A percentile compares a stretch with the other conserved stretches of the same genome.
Evolutionary conservation across 2,797 vertebrate species (phyloP).

Genomic region (Leuciscus waleckii): DNA sequence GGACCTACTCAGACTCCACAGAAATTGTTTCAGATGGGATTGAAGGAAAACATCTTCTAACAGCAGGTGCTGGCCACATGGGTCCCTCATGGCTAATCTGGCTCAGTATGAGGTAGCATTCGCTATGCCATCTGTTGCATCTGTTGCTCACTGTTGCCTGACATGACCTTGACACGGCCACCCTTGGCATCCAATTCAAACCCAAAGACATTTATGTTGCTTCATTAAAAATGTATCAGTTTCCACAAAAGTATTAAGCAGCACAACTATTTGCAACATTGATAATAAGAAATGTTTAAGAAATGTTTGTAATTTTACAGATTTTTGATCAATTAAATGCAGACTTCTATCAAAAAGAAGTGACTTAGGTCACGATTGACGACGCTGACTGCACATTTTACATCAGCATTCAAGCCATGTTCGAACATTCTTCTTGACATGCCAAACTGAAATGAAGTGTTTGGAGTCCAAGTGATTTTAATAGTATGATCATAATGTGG

Average conservation of each 20-base stretch:
- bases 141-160: constrained; percentile 13
- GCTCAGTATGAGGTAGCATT: constrained; percentile 21
- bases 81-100: constrained; percentile 26
- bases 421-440: neutral
- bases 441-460: neutral
- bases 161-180: neutral
- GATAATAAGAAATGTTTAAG: too few relatives aligned
- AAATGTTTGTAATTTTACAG: neutral
- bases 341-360: neutral
- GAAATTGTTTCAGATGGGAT: constrained; percentile 12
- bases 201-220: too few relatives aligned
- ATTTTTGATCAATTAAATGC: neutral
- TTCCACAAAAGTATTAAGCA: neutral
- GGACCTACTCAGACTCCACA: neutral
- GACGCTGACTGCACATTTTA: neutral
- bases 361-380: neutral
- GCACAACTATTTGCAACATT: neutral
- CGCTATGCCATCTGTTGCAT: constrained; percentile 32
- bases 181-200: constrained; percentile 1
- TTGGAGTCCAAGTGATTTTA: neutral
- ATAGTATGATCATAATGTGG: neutral
- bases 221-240: neutral
- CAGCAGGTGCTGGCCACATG: constrained; percentile 24
- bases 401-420: neutral
- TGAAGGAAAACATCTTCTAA: neutral